Base-by-base conservation (phyloP, 2,888 invertebrate species). In the Drosophila cyrtoloma region DNA sequence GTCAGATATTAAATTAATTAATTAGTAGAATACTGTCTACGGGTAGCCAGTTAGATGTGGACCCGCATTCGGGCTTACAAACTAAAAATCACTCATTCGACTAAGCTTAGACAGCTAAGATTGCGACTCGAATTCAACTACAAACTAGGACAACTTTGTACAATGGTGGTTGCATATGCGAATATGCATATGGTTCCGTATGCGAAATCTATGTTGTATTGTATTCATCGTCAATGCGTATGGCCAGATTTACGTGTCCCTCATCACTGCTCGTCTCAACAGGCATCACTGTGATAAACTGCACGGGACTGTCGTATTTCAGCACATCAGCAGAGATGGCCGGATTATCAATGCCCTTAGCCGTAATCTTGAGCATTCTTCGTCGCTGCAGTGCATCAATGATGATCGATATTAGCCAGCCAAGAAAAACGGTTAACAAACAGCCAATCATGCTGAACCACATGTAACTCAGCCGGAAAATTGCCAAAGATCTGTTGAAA, bases 361-460 rank as follows among this genome's bases (percentile, higher is more conserved):
- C 73, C 6, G 91, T 93, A 44, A 93, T 92, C 64, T 89, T 90
- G 3, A 91, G 71, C 1, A 93, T 86, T 58, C 89, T 92, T 30
- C 85, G 91, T 22, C 90, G 89, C 70, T 92, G 92, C 32, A 92
- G 67, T 6, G 96, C 81, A 70, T 93, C 91, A 32, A 91, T 96
- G 28, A 95, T 84, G 33, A 96, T 94, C n/a, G 98, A 97, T 44
- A 96, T 96, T 4, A 95, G 64, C 52, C 97, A 93, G 0, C 98
- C 98, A 16, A 97, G 94, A 16, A 96, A 87, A 32, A 98, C 93
- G 0, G 97, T 97, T 1, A 96, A 94, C 5, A 96, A 81, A 81
- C 96, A 96, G 5, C 98, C 98, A 67, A 98, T 95, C 62, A 96
- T 96, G 10, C 97, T 97, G 93, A 98, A 98, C 98, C 98, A 98